phyloP scores from a whole-genome alignment of 2,797 vertebrate species.

The Coregonus ussuriensis region DNA sequence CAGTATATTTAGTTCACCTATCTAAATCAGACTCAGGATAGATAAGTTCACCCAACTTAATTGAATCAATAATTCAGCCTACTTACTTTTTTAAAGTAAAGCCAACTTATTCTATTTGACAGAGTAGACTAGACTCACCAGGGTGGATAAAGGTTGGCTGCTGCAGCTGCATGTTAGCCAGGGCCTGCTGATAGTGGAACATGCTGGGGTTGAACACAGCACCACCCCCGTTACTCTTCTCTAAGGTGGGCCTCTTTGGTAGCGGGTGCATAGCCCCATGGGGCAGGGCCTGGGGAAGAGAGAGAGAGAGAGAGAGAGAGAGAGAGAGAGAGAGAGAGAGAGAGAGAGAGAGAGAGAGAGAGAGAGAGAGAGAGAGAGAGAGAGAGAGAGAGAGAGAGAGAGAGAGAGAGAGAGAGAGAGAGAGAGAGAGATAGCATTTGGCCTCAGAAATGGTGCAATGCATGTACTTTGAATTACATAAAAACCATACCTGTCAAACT shows the following conservation, averaged over 20 bases:
- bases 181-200: slow-evolving; percentile 98
- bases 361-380: neutral
- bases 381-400: neutral
- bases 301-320: slow-evolving; percentile 3
- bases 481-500: neutral
- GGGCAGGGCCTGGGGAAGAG: slow-evolving; percentile 79
- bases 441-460: neutral
- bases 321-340: slow-evolving; percentile 1
- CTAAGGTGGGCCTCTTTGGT: slow-evolving; percentile 92
- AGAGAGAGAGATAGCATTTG: slow-evolving; percentile 7
- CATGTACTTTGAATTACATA: neutral
- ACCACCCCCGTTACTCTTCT: slow-evolving; percentile 92
- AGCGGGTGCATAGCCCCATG: slow-evolving; percentile 88
- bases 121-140: slow-evolving; percentile 81
- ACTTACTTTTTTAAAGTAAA: neutral
- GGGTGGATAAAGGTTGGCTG: slow-evolving; percentile 90
- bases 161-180: slow-evolving; percentile 96
- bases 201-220: slow-evolving; percentile 91
- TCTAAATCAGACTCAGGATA: neutral
- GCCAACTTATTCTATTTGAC: neutral
- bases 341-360: neutral
- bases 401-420: neutral
- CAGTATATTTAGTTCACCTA: neutral
- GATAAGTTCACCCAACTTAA: neutral
- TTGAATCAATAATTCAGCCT: neutral